Evolutionary conservation across 2,888 invertebrate genomes (phyloP), one percentile per base, ranked within the genome.

Genomic region (Smittia aterrima): DNA sequence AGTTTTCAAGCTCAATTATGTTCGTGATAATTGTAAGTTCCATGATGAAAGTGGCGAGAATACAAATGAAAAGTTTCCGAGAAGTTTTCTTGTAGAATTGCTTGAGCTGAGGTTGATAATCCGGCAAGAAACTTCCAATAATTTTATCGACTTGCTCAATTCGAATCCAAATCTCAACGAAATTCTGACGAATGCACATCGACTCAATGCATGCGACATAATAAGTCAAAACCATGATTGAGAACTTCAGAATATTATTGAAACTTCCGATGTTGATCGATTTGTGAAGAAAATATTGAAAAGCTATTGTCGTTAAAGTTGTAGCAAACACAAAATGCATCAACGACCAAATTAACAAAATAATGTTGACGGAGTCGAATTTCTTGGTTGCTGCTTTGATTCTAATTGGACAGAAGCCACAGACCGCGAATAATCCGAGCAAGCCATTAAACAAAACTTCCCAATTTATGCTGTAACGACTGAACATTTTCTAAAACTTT

Each of bases 211-310:
- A 16, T 24, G 75, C 71, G 3, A 76, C 18, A 4, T 75, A 41
- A 74, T 77, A 75, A 20, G 77, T 75, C 38, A 74, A 47, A 11
- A 66, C 67, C 16, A 27, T 74, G 54, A 75, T 75, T 32, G 62
- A 22, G 64, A 76, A 77, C 62, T 76, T 75, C 7, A 75, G 73
- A 58, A 76, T 67, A 75, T 76, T 75, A 22, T 75, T 75, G 16
- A 75, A 72, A 18, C 24, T 40, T 38, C 41, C 54, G 9, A 75
- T n/a, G 1, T 32, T 32, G 16, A 2, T 27, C n/a, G 68, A 25
- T 6, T 62, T 13, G 11, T 70, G 32, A 1, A 64, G 41, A 27
- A 74, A 74, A 24, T 16, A n/a, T 2, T 54, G 24, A 1, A n/a
- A 20, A 11, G 62, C 47, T 11, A 67, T 32, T 18, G 74, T 54